Base-by-base conservation (phyloP, 1,140 invertebrate species). In the Bombus balteatus region DNA sequence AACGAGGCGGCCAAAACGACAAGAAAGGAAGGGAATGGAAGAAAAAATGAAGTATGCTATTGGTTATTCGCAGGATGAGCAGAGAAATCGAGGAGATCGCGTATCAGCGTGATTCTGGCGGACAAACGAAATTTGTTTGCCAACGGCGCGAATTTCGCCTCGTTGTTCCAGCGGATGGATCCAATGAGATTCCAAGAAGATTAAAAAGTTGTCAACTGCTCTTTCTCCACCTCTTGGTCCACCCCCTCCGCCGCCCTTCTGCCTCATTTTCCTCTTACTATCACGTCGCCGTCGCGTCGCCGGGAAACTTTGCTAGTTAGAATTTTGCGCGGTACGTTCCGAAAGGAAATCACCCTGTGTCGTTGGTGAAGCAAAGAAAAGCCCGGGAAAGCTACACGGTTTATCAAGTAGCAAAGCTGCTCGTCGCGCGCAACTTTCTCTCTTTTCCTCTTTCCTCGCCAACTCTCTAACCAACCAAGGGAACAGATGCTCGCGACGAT, bases 131-230 rank as follows among this genome's bases (percentile, higher is more conserved):
- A 91, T 89, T 91, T 86, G 86, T 88, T 91, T 88, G 88, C 88
- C 88, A 47, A 77, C 81, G 78, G 72, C 71, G 82, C 39, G 90
- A 88, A 86, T 88, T 89, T 89, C 86, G 79, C 43, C 87, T 82
- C 81, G 84, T 87, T 91, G 89, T 47, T 90, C 88, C 83, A 91
- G 86, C 89, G 89, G 88, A 87, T 81, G 83, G 77, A 70, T 82
- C 89, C 91, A 91, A 91, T 88, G 91, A 90, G 90, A 90, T 92
- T 83, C 85, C 90, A 82, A 87, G 87, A 90, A 91, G 90, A 92
- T 92, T 92, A 92, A 92, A 91, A 92, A 92, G 91, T 92, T 92
- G 91, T 92, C 91, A 90, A 88, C 91, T 91, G 87, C 90, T 91
- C 85, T 79, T 83, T 82, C 89, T 59, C 70, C n/a, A 73, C 75